Evolutionary conservation across 2,113 vertebrate genomes (phyloP).

Genomic region (Calidris pugnax): DNA sequence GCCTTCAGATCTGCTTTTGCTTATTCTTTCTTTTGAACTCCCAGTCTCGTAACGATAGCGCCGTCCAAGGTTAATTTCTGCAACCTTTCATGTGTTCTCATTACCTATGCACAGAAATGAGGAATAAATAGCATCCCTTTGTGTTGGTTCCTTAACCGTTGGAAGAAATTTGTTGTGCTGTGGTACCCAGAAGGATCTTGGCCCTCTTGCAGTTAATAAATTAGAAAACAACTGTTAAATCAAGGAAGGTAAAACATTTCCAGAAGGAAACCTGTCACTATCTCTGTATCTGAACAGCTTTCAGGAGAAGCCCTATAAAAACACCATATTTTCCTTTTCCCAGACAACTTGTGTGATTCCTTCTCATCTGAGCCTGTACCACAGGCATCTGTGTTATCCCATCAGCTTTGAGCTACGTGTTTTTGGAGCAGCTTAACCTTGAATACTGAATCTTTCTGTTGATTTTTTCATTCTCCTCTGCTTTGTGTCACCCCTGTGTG

Average conservation of each 20-base stretch:
- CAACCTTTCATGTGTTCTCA: neutral
- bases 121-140: neutral
- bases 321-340: neutral
- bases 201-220: neutral
- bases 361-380: neutral
- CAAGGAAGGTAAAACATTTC: neutral
- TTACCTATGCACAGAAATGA: neutral
- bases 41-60: neutral
- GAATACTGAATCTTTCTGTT: neutral
- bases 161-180: neutral
- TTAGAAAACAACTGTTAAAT: neutral
- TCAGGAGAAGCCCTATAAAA: neutral
- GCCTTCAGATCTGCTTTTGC: neutral
- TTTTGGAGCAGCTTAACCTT: neutral
- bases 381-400: neutral
- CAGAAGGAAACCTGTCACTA: neutral
- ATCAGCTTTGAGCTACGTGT: neutral
- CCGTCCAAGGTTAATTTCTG: constrained; percentile 7
- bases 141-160: neutral
- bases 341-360: neutral
- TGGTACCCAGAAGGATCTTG: neutral
- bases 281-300: neutral
- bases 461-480: neutral
- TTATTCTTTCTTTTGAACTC: neutral
- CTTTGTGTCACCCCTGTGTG: neutral